A percentile compares a stretch with the other conserved stretches of the same genome.
phyloP scores from a whole-genome alignment of 2,797 vertebrate species.

The Malurus splendens region DNA sequence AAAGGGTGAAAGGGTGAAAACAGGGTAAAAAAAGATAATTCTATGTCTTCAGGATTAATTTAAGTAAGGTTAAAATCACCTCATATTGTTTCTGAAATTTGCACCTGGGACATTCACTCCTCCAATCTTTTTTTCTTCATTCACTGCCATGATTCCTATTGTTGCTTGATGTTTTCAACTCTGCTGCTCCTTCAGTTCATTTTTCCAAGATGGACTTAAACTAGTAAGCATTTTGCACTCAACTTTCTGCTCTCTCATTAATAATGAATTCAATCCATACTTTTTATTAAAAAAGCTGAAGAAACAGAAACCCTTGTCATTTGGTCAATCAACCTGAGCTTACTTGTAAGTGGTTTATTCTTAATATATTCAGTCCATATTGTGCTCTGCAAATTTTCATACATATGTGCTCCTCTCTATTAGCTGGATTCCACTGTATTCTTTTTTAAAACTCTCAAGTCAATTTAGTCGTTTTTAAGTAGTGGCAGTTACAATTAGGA shows the following conservation, averaged over 20 bases:
- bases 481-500: neutral
- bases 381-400: neutral
- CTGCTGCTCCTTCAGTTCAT: neutral
- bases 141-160: neutral
- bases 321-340: neutral
- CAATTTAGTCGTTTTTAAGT: neutral
- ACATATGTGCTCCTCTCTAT: neutral
- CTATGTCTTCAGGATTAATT: neutral
- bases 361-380: neutral
- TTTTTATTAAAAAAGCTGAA: neutral
- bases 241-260: neutral
- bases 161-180: neutral
- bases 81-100: neutral
- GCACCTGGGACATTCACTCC: accelerated
- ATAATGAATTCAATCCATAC: neutral
- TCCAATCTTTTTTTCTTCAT: neutral
- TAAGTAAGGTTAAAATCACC: neutral
- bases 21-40: neutral
- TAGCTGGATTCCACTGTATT: neutral
- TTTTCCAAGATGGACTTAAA: neutral
- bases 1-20: neutral
- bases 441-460: neutral
- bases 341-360: neutral
- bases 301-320: neutral
- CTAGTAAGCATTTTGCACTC: neutral